Evolutionary conservation across 2,113 vertebrate species (phyloP), one percentile per base, ranked within the genome.

Genomic region (Ancistrus triradiatus): DNA sequence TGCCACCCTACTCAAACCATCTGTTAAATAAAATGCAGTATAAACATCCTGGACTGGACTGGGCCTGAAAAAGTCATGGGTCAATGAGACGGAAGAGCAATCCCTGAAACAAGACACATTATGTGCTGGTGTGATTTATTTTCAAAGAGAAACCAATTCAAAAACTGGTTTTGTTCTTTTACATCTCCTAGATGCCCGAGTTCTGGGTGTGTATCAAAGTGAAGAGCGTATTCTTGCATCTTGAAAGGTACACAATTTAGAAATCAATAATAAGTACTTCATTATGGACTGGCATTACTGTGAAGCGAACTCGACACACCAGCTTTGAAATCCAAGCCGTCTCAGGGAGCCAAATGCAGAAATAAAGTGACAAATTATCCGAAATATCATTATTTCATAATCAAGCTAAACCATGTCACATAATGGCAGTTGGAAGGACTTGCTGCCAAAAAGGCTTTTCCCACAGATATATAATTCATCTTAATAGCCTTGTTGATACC

Each of bases 131-230:
- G 49, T 9, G 58, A 13, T 37, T 70, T 64, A 31, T 66, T 73
- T 79, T 82, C 78, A 83, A 80, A 81, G 69, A 37, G 8, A 35
- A 10, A 62, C 43, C 59, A 64, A 77, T 76, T 80, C 75, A 77
- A 78, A 74, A 74, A 57, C 42, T 42, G 67, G 77, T 80, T 81
- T 79, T 69, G 77, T 81, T 60, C 59, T 48, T 33, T 68, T 56
- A 44, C 52, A 69, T 79, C 77, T 79, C 78, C 72, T 72, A 77
- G 63, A 82, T 77, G 78, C 71, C 79, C 75, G 51, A 81, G 74
- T 75, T 79, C 69, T 78, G 74, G 74, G 57, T 59, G 50, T 62
- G 78, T 80, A 80, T 80, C 81, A 83, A 83, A 82, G 74, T 66
- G 17, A 22, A 61, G 7, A 46, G 15, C 27, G 77, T 79, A 75